These are phyloP conservation scores for Lepidocyrtoides sp. DNA, from an alignment of 2,888 invertebrate species.

Conservation along the genomic window DNA sequence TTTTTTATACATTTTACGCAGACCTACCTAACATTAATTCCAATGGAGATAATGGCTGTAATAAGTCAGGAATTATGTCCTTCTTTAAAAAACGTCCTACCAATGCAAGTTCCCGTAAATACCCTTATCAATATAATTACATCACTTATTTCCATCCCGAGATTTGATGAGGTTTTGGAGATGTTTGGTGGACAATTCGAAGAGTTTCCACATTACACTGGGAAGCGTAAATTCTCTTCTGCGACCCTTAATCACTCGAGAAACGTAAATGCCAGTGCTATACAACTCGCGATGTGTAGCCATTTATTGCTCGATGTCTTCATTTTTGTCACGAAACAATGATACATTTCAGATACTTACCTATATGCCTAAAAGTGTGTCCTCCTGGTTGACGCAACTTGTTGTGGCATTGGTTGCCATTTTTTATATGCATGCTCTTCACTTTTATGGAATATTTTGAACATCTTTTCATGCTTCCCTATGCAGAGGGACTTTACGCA, in stretches of 20 bases:
- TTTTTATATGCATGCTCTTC: not conserved
- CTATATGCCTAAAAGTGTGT: too few species aligned
- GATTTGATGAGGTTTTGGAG: not conserved
- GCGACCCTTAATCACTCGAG: not conserved
- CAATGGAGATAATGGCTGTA: not conserved
- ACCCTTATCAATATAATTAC: not conserved
- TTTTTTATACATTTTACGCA: not conserved
- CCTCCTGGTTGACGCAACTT: not conserved
- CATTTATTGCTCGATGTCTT: not conserved
- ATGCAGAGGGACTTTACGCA: not conserved
- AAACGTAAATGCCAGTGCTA: not conserved
- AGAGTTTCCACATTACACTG: not conserved
- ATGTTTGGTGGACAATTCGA: not conserved
- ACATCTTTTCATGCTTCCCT: not conserved
- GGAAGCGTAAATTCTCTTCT: not conserved
- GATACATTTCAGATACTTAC: not conserved
- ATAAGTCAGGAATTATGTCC: not conserved
- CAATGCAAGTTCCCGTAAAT: not conserved
- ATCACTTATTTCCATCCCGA: not conserved
- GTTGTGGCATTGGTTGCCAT: not conserved
- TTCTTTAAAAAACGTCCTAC: not conserved
- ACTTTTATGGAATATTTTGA: slow-evolving; percentile 11
- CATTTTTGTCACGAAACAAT: not conserved
- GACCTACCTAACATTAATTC: not conserved
- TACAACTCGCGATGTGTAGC: not conserved